Conservation (phyloP, 2,113 vertebrate genomes). For the Ciconia stormi region DNA sequence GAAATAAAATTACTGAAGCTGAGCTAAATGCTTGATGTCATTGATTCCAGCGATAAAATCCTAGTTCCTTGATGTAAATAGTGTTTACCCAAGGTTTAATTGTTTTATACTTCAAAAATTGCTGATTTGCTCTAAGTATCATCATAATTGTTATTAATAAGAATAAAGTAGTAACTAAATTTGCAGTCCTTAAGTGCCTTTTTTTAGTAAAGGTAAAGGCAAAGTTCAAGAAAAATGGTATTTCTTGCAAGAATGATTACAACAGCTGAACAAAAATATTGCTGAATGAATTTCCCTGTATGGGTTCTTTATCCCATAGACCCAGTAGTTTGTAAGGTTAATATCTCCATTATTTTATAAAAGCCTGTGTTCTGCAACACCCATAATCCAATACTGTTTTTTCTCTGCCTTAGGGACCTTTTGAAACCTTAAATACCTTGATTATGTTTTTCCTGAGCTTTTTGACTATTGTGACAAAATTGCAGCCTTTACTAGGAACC, state of each 20-base stretch:
- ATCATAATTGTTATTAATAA: not conserved
- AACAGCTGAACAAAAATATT: not conserved
- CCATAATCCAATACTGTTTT: not conserved
- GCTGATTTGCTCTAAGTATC: not conserved
- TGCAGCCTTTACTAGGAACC: not conserved
- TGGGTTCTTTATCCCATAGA: not conserved
- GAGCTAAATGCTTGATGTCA: not conserved
- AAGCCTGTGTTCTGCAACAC: not conserved
- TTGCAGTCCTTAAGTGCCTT: not conserved
- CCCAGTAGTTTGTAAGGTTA: not conserved
- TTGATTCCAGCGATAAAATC: not conserved
- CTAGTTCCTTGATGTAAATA: not conserved
- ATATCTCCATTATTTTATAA: not conserved
- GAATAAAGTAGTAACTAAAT: not conserved
- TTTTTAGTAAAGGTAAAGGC: not conserved
- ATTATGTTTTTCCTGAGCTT: not conserved
- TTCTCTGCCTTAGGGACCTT: not conserved
- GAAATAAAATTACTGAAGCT: conserved; percentile 17
- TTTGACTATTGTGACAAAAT: not conserved
- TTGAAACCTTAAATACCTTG: not conserved
- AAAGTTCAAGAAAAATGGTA: not conserved
- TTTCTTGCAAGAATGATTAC: not conserved
- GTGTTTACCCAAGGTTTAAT: not conserved
- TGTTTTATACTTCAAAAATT: not conserved
- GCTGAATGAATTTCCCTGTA: not conserved